Evolutionary conservation across 2,797 vertebrate species (phyloP).

Genomic region (Xerus rutilus): DNA sequence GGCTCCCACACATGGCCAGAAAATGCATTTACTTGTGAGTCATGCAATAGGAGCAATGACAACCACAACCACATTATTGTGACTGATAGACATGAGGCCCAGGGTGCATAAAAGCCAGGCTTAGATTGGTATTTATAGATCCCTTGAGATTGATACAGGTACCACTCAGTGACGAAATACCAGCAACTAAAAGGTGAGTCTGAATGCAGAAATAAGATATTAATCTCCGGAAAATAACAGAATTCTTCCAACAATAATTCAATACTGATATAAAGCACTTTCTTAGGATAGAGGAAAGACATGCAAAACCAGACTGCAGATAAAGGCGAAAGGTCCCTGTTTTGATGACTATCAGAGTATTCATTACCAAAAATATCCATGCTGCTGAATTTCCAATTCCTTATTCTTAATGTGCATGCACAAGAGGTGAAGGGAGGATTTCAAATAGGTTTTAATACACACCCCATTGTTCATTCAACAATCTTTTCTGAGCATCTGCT

Average conservation of each 20-base stretch:
- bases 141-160: background rate
- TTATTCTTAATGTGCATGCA: background rate
- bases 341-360: background rate
- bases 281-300: conserved; percentile 31
- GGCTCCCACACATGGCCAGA: background rate
- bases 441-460: background rate
- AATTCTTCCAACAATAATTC: background rate
- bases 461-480: background rate
- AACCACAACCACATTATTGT: background rate
- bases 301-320: background rate
- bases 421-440: background rate
- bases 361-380: background rate
- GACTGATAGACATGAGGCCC: background rate
- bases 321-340: background rate
- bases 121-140: background rate
- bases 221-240: background rate
- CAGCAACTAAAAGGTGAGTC: background rate
- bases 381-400: background rate
- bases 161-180: background rate
- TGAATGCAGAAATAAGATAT: conserved; percentile 49
- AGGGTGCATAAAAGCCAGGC: background rate
- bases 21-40: background rate
- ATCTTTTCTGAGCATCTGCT: background rate
- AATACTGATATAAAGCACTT: conserved; percentile 36
- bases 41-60: background rate